phyloP scores from a whole-genome alignment of 2,113 vertebrate genomes.

The Erythrocercus mccallii region DNA sequence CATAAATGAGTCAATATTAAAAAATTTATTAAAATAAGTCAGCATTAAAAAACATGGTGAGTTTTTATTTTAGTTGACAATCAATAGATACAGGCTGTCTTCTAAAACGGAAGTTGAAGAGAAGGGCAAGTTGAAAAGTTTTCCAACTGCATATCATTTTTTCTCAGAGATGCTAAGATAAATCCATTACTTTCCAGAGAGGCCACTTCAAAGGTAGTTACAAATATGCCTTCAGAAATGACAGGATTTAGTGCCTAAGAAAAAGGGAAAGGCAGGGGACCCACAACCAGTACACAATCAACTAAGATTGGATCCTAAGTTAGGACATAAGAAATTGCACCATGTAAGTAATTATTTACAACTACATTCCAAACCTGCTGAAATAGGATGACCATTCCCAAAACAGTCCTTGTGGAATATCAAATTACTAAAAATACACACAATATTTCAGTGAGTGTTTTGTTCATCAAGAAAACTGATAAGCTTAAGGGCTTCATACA shows the following conservation, averaged over 20 bases:
- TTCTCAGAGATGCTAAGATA: background rate
- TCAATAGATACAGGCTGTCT: background rate
- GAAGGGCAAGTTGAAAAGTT: background rate
- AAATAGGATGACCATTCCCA: background rate
- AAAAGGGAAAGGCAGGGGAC: background rate
- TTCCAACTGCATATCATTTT: background rate
- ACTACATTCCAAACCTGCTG: background rate
- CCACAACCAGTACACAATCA: background rate
- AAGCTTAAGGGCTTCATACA: background rate
- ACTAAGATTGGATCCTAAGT: background rate
- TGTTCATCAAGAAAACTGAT: background rate
- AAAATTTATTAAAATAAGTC: background rate
- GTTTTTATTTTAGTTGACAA: background rate
- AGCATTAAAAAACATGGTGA: background rate
- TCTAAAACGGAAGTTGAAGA: background rate
- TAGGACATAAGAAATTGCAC: background rate
- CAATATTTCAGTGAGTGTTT: background rate
- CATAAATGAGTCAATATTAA: background rate
- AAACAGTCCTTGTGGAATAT: background rate
- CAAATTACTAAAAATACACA: background rate
- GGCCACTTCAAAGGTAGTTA: background rate
- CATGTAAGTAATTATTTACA: background rate
- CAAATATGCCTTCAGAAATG: background rate
- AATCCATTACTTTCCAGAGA: background rate
- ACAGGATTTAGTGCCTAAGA: background rate